Percentiles rank a stretch among this genome's conserved stretches.
These are phyloP conservation scores for Euglossa dilemma DNA, from an alignment of 1,140 invertebrate genomes.

Conservation along the genomic window DNA sequence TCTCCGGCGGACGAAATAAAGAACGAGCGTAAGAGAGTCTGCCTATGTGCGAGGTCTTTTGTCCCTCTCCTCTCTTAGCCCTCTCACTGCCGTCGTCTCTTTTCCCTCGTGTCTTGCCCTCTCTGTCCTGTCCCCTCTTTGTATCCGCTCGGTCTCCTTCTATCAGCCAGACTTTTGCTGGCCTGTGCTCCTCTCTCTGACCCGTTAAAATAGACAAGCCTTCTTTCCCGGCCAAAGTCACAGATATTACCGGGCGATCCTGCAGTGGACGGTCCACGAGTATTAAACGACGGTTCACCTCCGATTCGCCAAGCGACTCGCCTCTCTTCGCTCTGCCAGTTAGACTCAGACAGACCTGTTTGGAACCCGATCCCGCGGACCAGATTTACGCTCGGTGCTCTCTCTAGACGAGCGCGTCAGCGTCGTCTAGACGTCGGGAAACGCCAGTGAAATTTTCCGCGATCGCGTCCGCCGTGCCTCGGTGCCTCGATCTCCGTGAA, in stretches of 20 bases:
- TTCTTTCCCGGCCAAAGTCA: conserved; percentile 76
- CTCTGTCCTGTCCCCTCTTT: conserved; percentile 23
- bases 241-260: conserved; percentile 73
- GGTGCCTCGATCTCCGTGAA: too few relatives aligned
- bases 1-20: conserved; percentile 47
- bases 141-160: background rate
- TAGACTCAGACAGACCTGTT: conserved; percentile 42
- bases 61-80: conserved; percentile 57
- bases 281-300: conserved; percentile 69
- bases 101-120: conserved; percentile 32
- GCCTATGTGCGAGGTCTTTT: conserved; percentile 52
- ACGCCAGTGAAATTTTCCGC: background rate
- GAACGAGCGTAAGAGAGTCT: conserved; percentile 44
- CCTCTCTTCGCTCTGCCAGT: conserved; percentile 39
- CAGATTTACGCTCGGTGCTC: conserved; percentile 34
- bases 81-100: conserved; percentile 38
- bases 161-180: conserved; percentile 29
- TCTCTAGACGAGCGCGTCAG: too few relatives aligned
- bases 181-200: conserved; percentile 58
- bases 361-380: conserved; percentile 25
- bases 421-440: conserved; percentile 10
- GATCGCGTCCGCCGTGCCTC: background rate
- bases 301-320: conserved; percentile 69
- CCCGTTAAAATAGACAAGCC: conserved; percentile 79
- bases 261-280: conserved; percentile 59